Evolutionary conservation across 2,113 vertebrate genomes (phyloP), one percentile per base, ranked within the genome.

Genomic region (Pseudopodoces humilis): DNA sequence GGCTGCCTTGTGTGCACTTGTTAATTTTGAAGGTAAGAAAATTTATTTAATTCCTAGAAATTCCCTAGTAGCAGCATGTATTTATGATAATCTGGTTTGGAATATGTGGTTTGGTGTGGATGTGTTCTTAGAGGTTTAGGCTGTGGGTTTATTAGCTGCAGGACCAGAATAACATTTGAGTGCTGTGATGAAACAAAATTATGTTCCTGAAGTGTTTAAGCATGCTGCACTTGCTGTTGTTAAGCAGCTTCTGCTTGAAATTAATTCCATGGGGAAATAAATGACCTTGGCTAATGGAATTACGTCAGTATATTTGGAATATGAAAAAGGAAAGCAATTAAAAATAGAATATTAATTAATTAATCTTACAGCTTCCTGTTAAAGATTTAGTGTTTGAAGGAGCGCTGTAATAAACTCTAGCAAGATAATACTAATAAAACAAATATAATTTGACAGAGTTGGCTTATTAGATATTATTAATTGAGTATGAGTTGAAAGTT

Each of bases 291-390:
- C 65, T 95, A 89, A 94, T 79, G 70, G 76, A 81, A 91, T 93
- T 78, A 75, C 6, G 5, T 89, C 90, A 87, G 62, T 91, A 5
- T 70, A 47, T 56, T 52, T 87, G 78, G 78, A 79, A 82, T 82
- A 82, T 49, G 70, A 93, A 94, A 87, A 93, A 94, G 70, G 74
- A 85, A 91, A 71, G 82, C 90, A 82, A 94, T 89, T 95, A 81
- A 91, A 95, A 84, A 84, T 86, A 59, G 80, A 86, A 86, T 96
- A 96, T 83, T 92, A 88, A 96, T 78, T 93, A 88, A 91, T 93
- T 90, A 92, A 85, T 58, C 62, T 81, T 93, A 44, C 70, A 79
- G 47, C 65, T 85, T 87, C 74, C 82, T 93, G 62, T 75, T 93
- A 88, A 86, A 94, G 94, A 86, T 94, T 86, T 86, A 93, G 62